These are phyloP conservation scores for Osedax frankpressi DNA, from an alignment of 2,888 invertebrate species.

Conservation along the genomic window DNA sequence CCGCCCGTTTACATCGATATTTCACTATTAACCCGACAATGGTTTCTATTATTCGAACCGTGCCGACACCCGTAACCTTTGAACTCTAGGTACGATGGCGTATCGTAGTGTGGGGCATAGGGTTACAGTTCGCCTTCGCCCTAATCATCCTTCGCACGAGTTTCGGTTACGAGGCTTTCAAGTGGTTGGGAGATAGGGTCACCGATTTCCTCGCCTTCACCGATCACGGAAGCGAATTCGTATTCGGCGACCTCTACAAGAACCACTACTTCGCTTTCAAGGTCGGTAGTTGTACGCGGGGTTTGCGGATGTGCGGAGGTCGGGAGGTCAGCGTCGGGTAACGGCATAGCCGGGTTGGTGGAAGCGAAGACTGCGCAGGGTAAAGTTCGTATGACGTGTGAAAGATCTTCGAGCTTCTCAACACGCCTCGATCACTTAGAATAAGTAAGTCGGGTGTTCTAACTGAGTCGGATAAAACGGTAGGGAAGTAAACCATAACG, in stretches of 20 bases:
- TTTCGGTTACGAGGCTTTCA: slow-evolving; percentile 51
- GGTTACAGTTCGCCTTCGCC: slow-evolving; percentile 48
- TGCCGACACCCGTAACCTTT: no score
- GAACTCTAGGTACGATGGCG: slow-evolving; percentile 29
- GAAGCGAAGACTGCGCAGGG: not conserved
- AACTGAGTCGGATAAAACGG: no score
- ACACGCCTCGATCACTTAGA: no score
- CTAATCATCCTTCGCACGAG: slow-evolving; percentile 37
- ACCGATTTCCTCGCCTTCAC: slow-evolving; percentile 27
- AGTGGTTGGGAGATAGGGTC: slow-evolving; percentile 47
- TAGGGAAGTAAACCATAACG: no score
- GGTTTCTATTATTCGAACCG: no score
- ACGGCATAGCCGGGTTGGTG: not conserved
- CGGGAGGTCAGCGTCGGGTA: not conserved
- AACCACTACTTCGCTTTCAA: slow-evolving; percentile 66
- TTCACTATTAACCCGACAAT: no score
- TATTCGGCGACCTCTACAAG: slow-evolving; percentile 55
- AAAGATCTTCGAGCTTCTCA: no score
- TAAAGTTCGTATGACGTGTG: not conserved
- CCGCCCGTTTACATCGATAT: no score
- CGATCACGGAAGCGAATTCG: slow-evolving; percentile 63
- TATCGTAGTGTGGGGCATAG: slow-evolving; percentile 29
- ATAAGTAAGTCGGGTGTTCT: no score
- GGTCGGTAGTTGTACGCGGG: slow-evolving; percentile 54
- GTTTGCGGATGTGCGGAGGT: not conserved